phyloP scores from a whole-genome alignment of 2,113 vertebrate genomes.

The Bujurquina vittata region DNA sequence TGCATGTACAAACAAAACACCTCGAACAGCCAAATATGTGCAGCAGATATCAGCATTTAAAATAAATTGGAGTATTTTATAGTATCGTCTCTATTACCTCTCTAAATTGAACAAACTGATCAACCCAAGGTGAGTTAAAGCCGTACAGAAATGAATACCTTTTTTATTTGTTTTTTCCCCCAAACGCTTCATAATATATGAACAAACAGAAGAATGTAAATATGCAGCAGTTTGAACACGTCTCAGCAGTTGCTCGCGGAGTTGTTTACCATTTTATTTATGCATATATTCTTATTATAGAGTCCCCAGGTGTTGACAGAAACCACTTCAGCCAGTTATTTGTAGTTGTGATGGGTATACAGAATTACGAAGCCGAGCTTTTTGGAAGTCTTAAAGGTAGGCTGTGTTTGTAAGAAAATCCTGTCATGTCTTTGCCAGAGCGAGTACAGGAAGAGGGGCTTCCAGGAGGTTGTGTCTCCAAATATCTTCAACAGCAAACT shows the following conservation, averaged over 20 bases:
- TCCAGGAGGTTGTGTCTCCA: conserved; percentile 96
- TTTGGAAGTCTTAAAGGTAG: background rate
- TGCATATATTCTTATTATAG: background rate
- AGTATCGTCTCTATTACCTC: background rate
- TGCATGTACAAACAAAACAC: background rate
- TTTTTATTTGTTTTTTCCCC: background rate
- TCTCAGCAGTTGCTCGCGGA: background rate
- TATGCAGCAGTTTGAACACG: background rate
- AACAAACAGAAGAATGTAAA: background rate
- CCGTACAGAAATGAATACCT: background rate
- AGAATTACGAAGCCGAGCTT: background rate
- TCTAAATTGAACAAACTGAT: background rate
- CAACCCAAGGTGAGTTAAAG: background rate
- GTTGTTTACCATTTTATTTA: background rate
- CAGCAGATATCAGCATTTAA: background rate
- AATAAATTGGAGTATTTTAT: background rate
- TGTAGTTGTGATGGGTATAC: background rate
- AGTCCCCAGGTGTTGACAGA: background rate
- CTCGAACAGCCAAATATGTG: background rate
- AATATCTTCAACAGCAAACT: conserved; percentile 98
- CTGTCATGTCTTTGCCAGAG: conserved; percentile 75
- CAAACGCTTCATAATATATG: background rate
- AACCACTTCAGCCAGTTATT: background rate
- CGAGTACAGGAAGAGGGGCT: conserved; percentile 93
- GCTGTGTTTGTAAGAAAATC: background rate